phyloP scores from a whole-genome alignment of 2,888 invertebrate genomes.

The Druceiella hillmani region DNA sequence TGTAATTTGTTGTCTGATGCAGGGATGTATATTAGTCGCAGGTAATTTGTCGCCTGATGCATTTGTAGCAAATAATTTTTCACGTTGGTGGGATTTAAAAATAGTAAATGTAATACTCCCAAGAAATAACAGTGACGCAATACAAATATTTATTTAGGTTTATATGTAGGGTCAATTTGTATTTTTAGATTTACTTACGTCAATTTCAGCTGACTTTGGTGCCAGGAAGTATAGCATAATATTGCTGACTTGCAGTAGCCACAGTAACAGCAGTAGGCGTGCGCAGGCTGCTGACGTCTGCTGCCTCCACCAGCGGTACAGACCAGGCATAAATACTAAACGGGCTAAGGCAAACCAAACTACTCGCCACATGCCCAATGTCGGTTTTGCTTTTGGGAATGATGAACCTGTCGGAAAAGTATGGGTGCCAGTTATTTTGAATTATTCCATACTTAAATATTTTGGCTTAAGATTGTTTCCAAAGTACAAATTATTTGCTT shows the following conservation, averaged over 20 bases:
- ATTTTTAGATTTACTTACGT: conserved; percentile 48
- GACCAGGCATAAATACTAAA: conserved; percentile 77
- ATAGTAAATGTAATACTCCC: too few relatives aligned
- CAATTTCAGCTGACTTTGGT: conserved; percentile 39
- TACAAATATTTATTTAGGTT: too few relatives aligned
- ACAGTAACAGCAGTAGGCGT: conserved; percentile 68
- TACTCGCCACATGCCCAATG: conserved; percentile 83
- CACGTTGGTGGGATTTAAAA: too few relatives aligned
- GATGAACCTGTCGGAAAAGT: conserved; percentile 67
- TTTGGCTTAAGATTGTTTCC: too few relatives aligned
- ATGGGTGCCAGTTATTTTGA: neutral
- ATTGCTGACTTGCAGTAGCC: conserved; percentile 67
- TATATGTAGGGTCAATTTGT: too few relatives aligned
- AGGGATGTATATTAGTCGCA: too few relatives aligned
- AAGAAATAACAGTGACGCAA: too few relatives aligned
- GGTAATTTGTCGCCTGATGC: too few relatives aligned
- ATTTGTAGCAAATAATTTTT: too few relatives aligned
- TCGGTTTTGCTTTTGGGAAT: conserved; percentile 93
- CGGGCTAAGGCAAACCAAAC: conserved; percentile 77
- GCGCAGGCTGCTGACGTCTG: conserved; percentile 80
- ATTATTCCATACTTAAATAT: too few relatives aligned
- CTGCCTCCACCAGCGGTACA: conserved; percentile 85
- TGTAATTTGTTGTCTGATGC: too few relatives aligned
- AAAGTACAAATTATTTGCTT: too few relatives aligned
- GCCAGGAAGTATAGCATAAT: conserved; percentile 49